These are phyloP conservation scores for Zapus hudsonius DNA, from an alignment of 2,113 vertebrate species.

Conservation along the genomic window DNA sequence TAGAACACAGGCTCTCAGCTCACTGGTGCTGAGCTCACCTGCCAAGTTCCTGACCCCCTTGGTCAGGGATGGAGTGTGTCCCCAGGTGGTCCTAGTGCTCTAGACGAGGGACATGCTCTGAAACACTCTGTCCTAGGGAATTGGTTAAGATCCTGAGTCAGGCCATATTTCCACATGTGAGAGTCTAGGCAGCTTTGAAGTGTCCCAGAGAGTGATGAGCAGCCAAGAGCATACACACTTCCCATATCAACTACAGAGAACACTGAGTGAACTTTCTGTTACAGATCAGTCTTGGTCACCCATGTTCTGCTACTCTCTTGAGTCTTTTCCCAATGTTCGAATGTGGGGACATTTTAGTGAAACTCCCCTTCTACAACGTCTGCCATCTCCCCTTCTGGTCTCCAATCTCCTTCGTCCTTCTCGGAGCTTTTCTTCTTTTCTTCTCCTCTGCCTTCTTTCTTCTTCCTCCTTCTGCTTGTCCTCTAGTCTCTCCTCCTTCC, in stretches of 20 bases:
- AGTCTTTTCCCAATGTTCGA: background rate
- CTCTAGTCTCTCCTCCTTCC: background rate
- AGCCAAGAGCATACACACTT: too few species aligned
- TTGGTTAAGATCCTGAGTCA: background rate
- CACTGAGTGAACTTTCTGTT: too few species aligned
- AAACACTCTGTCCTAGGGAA: background rate
- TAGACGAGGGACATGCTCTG: background rate
- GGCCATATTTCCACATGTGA: background rate
- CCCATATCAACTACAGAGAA: too few species aligned
- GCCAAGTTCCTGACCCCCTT: background rate
- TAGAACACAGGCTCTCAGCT: background rate
- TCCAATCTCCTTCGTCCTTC: too few species aligned
- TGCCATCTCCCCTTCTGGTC: background rate
- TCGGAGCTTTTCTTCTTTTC: background rate
- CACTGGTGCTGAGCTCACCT: background rate
- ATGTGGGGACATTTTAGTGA: background rate
- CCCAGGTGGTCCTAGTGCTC: background rate
- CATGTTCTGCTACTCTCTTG: background rate
- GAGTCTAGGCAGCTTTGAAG: background rate
- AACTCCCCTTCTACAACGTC: background rate
- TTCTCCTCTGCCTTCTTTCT: background rate
- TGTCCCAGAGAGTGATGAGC: background rate
- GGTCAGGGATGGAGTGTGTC: background rate
- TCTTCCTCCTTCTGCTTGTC: background rate
- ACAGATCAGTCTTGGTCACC: too few species aligned